Conservation (phyloP, 2,888 invertebrate species). For the Mythimna albipuncta region DNA sequence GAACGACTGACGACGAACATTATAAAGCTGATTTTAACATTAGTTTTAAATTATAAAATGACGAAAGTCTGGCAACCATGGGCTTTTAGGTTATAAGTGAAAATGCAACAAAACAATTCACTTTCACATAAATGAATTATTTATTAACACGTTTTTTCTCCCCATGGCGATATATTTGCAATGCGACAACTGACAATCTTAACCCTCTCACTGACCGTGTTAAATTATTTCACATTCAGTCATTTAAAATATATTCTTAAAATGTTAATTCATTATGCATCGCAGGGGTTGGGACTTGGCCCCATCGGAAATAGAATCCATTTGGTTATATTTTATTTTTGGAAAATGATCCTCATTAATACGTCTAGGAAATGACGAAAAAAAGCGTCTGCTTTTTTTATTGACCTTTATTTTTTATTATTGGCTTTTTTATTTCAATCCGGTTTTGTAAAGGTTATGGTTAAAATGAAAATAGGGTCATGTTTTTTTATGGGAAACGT, state of each 20-base stretch:
- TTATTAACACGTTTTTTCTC: constrained; percentile 77
- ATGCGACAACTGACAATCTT: constrained; percentile 86
- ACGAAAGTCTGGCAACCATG: too few relatives aligned
- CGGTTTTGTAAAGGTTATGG: constrained; percentile 45
- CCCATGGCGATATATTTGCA: constrained; percentile 73
- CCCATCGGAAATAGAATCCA: constrained; percentile 69
- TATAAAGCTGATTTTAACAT: too few relatives aligned
- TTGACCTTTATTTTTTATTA: constrained; percentile 48
- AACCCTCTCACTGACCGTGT: constrained; percentile 81
- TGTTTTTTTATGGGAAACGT: constrained; percentile 11
- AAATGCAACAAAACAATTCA: constrained; percentile 14
- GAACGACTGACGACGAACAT: too few relatives aligned
- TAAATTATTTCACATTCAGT: constrained; percentile 78
- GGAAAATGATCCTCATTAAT: constrained; percentile 45
- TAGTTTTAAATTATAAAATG: too few relatives aligned
- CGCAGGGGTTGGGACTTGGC: constrained; percentile 70
- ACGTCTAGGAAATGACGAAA: constrained; percentile 51
- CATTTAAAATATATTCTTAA: constrained; percentile 84
- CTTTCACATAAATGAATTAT: constrained; percentile 66
- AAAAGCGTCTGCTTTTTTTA: constrained; percentile 48
- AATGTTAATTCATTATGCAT: constrained; percentile 82
- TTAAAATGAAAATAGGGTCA: constrained; percentile 44
- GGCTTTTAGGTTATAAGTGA: too few relatives aligned
- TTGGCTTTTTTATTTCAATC: constrained; percentile 42
- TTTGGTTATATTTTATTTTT: constrained; percentile 62